Conservation (phyloP, 2,888 invertebrate genomes). For the Phorcus lineatus region DNA sequence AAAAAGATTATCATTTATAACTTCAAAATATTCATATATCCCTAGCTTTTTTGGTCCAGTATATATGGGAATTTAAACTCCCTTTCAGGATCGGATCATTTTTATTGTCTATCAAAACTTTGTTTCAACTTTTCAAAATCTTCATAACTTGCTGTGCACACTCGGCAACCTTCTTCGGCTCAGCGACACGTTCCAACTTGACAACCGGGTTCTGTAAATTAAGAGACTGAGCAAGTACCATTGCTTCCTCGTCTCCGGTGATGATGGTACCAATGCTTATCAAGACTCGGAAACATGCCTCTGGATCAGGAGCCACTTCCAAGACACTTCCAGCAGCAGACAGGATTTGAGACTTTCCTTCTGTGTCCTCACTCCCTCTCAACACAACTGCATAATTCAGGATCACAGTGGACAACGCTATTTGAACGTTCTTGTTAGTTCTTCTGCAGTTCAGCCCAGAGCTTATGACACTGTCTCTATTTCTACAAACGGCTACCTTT, state of each 20-base stretch:
- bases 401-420: slow-evolving; percentile 84
- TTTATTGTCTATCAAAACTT: not conserved
- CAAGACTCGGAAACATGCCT: slow-evolving; percentile 85
- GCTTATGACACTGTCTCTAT: slow-evolving; percentile 60
- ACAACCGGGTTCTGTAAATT: slow-evolving; percentile 53
- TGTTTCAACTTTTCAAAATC: not conserved
- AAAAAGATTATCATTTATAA: too few relatives aligned
- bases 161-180: slow-evolving; percentile 67
- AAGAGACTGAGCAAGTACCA: slow-evolving; percentile 67
- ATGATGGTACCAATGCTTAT: slow-evolving; percentile 86
- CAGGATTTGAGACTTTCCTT: slow-evolving; percentile 66
- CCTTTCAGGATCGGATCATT: too few relatives aligned
- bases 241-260: slow-evolving; percentile 67
- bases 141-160: slow-evolving; percentile 57
- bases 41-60: too few relatives aligned
- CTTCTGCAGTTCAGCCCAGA: slow-evolving; percentile 50
- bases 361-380: slow-evolving; percentile 52
- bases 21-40: too few relatives aligned
- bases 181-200: slow-evolving; percentile 46
- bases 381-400: slow-evolving; percentile 82
- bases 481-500: slow-evolving; percentile 53
- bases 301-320: slow-evolving; percentile 76
- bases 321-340: slow-evolving; percentile 51
- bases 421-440: slow-evolving; percentile 78
- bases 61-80: too few relatives aligned